phyloP scores from a whole-genome alignment of 2,888 invertebrate genomes.

The Xestia xanthographa region DNA sequence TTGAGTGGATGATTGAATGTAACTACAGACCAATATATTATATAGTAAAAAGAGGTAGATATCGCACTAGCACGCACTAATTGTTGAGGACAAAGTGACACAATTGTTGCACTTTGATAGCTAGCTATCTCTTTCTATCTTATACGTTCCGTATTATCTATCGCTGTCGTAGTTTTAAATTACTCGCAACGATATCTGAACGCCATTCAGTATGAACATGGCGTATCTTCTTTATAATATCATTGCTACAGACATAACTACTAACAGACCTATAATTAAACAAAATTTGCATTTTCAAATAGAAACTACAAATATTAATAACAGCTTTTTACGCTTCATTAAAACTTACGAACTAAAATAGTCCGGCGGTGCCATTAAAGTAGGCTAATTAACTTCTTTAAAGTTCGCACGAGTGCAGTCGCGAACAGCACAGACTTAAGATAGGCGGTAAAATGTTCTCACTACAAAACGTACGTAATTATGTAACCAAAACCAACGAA shows the following conservation, averaged over 20 bases:
- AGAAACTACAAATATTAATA: slow-evolving; percentile 44
- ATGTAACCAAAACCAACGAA: slow-evolving; percentile 79
- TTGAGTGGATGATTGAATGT: slow-evolving; percentile 2
- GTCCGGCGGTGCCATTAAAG: slow-evolving; percentile 39
- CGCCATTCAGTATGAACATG: too few relatives aligned
- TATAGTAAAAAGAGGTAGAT: too few relatives aligned
- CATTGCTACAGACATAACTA: background rate
- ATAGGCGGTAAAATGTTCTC: slow-evolving; percentile 53
- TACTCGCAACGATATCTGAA: too few relatives aligned
- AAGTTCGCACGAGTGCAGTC: slow-evolving; percentile 63
- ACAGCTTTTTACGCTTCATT: slow-evolving; percentile 54
- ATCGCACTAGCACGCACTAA: too few relatives aligned
- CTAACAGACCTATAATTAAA: slow-evolving; percentile 15
- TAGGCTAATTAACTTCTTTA: slow-evolving; percentile 63
- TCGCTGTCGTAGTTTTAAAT: too few relatives aligned
- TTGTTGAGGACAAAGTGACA: too few relatives aligned
- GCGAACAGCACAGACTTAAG: slow-evolving; percentile 52
- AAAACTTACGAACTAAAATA: slow-evolving; percentile 58
- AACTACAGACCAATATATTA: background rate
- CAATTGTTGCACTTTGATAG: too few relatives aligned
- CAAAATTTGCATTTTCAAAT: slow-evolving; percentile 41
- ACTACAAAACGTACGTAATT: slow-evolving; percentile 68
- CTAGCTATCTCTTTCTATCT: too few relatives aligned
- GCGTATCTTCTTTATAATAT: too few relatives aligned
- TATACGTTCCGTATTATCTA: too few relatives aligned